Evolutionary conservation across 1,140 invertebrate species (phyloP).

Genomic region (Habropoda laboriosa): DNA sequence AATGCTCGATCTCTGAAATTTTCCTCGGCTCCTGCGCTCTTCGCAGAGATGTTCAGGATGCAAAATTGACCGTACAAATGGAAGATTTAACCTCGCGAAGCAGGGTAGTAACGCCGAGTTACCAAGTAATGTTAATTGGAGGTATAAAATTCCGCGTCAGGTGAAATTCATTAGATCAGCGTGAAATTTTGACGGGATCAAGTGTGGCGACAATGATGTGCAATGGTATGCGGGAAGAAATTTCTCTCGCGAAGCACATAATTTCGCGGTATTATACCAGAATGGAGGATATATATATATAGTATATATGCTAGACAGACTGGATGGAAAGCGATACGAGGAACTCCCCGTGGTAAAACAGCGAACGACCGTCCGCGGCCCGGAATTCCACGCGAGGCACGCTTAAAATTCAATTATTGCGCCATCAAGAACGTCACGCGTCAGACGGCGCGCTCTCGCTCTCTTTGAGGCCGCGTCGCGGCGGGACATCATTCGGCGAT

Average conservation of each 20-base stretch:
- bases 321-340: background rate
- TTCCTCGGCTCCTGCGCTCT: too few relatives aligned
- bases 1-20: too few relatives aligned
- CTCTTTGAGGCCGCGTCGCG: constrained; percentile 23
- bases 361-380: background rate
- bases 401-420: constrained; percentile 47
- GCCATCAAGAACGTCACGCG: constrained; percentile 38
- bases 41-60: too few relatives aligned
- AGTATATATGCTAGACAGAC: too few relatives aligned
- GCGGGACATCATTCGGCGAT: constrained; percentile 45
- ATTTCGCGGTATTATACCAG: background rate
- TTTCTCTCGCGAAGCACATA: too few relatives aligned
- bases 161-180: background rate
- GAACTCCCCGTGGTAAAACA: background rate
- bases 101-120: too few relatives aligned
- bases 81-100: too few relatives aligned
- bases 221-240: background rate
- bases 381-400: constrained; percentile 1
- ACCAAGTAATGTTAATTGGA: too few relatives aligned
- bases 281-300: too few relatives aligned
- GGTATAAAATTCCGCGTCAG: background rate
- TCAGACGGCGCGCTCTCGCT: background rate
- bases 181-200: background rate
- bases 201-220: background rate
- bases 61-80: too few relatives aligned